These are phyloP conservation scores for Oncorhynchus gorbuscha DNA, from an alignment of 2,113 vertebrate species.

Conservation along the genomic window DNA sequence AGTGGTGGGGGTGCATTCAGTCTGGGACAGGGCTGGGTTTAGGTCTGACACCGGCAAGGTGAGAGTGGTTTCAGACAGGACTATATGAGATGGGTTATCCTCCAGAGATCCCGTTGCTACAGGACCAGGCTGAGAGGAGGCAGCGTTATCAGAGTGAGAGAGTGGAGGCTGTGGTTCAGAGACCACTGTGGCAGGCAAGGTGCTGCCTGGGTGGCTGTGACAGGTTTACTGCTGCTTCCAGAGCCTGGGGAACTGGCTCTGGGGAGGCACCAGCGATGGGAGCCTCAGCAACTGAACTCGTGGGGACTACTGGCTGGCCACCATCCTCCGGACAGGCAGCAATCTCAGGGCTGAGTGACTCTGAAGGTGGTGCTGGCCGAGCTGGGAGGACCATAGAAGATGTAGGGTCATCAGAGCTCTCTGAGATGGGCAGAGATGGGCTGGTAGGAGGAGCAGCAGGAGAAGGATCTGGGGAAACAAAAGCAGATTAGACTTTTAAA, in stretches of 20 bases:
- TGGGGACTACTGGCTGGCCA: too few species aligned
- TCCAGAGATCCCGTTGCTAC: neutral
- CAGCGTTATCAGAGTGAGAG: constrained; percentile 20
- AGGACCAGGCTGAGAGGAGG: constrained; percentile 30
- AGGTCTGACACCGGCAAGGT: too few species aligned
- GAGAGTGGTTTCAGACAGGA: too few species aligned
- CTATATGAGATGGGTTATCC: constrained; percentile 2
- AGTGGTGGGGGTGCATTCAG: too few species aligned
- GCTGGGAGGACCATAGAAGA: constrained; percentile 9
- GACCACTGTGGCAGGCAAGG: neutral
- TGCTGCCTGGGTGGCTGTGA: constrained; percentile 2
- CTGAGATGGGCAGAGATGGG: constrained; percentile 29
- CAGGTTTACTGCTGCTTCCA: neutral
- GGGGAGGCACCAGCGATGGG: neutral
- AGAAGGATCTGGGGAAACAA: constrained; percentile 35
- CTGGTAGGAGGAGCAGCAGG: constrained; percentile 43
- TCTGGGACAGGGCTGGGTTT: neutral
- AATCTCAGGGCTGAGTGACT: neutral
- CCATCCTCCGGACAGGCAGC: too few species aligned
- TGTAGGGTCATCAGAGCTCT: constrained; percentile 14
- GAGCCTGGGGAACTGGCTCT: neutral
- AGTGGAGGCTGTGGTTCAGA: neutral
- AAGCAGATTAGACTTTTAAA: neutral
- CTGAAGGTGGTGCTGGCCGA: constrained; percentile 14
- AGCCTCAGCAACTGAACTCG: too few species aligned